phyloP scores from a whole-genome alignment of 1,140 invertebrate genomes.

The Conopomorpha cramerella region DNA sequence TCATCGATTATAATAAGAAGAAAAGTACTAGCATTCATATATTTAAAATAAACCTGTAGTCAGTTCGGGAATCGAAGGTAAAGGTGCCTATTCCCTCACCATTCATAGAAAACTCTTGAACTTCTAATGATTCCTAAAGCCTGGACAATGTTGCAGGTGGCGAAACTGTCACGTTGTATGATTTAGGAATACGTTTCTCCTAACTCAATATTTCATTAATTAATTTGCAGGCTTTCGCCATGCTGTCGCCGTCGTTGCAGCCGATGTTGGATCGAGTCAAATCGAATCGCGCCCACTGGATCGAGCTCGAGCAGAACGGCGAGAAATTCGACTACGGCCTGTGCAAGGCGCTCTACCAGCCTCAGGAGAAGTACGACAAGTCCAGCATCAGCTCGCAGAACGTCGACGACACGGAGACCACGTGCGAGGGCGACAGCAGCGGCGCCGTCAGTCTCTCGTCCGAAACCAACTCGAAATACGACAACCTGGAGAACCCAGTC shows the following conservation, averaged over 20 bases:
- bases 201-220: no score
- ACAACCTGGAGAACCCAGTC: conserved; percentile 47
- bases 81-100: no score
- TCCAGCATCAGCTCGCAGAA: conserved; percentile 38
- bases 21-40: no score
- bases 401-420: conserved; percentile 40
- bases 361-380: conserved; percentile 33
- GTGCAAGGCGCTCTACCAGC: conserved; percentile 21
- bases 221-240: conserved; percentile 79
- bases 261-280: conserved; percentile 85
- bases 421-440: conserved; percentile 45
- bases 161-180: no score
- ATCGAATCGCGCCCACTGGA: conserved; percentile 82
- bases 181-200: no score
- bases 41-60: no score
- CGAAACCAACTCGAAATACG: conserved; percentile 47
- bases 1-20: no score
- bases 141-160: no score
- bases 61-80: no score
- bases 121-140: no score
- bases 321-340: conserved; percentile 32
- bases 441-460: conserved; percentile 44
- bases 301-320: conserved; percentile 69
- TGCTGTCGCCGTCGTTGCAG: conserved; percentile 75
- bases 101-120: no score